Percentiles rank a stretch among this genome's conserved stretches.
Conservation (phyloP, 1,140 invertebrate genomes). For the Olivierus martensii region DNA sequence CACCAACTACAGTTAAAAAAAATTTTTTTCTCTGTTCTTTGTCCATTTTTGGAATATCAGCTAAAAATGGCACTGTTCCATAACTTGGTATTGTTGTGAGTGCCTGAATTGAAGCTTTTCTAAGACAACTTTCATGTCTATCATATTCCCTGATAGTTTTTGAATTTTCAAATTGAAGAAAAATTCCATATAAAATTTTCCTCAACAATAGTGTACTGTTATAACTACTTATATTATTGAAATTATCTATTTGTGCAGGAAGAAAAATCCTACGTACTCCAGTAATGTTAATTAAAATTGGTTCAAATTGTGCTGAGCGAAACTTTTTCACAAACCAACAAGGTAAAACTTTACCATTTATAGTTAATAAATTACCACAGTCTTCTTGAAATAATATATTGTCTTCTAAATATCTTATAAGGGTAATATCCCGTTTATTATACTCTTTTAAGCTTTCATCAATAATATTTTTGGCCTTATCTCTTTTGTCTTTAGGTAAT, state of each 20-base stretch:
- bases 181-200: conserved; percentile 45
- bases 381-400: too few species aligned
- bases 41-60: conserved; percentile 14
- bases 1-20: conserved; percentile 19
- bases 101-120: conserved; percentile 23
- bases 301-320: conserved; percentile 40
- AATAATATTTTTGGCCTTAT: conserved; percentile 12
- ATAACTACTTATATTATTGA: conserved; percentile 41
- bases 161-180: conserved; percentile 32
- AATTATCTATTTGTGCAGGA: conserved; percentile 56
- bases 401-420: background rate
- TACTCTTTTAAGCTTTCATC: background rate
- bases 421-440: background rate
- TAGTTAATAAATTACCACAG: conserved; percentile 12
- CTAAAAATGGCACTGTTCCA: conserved; percentile 20
- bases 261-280: conserved; percentile 47
- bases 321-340: conserved; percentile 48
- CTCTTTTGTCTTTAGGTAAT: conserved; percentile 21
- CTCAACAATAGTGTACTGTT: conserved; percentile 46
- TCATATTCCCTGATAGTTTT: conserved; percentile 27
- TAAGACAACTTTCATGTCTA: conserved; percentile 22
- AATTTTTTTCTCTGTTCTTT: conserved; percentile 11
- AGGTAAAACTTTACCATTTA: conserved; percentile 30
- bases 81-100: conserved; percentile 15
- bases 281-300: conserved; percentile 49